Evolutionary conservation across 2,888 invertebrate species (phyloP), one percentile per base, ranked within the genome.

Genomic region (Hirtodrosophila confusa): DNA sequence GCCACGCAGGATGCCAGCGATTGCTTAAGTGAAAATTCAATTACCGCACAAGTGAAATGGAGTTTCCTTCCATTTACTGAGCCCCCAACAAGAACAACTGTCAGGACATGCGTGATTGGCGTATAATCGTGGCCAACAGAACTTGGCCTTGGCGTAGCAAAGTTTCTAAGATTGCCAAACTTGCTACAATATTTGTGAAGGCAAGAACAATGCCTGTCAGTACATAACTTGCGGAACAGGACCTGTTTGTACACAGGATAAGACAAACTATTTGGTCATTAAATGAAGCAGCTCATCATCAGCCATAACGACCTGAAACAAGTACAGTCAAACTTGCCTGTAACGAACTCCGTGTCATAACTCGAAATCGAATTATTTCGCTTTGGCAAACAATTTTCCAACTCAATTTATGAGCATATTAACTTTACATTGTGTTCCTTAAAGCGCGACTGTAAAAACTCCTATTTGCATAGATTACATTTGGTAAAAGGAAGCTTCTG

Each of bases 11-110:
- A 35, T 53, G 17, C 36, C 17, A 24, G 54, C 49, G 10, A 44
- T 11, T 65, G 57, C 72, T 72, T 69, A 72, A 82, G 68, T 66
- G 76, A 68, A 79, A 82, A 82, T 72, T 85, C 73, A 87, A 82
- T 82, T 85, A 87, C 56, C 41, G 45, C 37, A 37, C 31, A 66
- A 72, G 51, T 62, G 61, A 66, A 69, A 65, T 75, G 44, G 49
- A 67, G 66, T 69, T 70, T 49, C 37, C 37, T 24, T 27, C 3
- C 11, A n/a, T 11, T 11, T 12, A 17, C 31, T 23, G 17, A 1
- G 17, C 17, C 17, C 17, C 17, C 11, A 6, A 17, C 6, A 6
- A n/a, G 10, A 27, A 33, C 17, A 6, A 24, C 23, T 17, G 17
- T 17, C 17, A 17, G 17, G 17, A 17, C 24, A 31, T 63, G 23